Conservation (phyloP, 2,888 invertebrate genomes). For the Copidosoma aretas region DNA sequence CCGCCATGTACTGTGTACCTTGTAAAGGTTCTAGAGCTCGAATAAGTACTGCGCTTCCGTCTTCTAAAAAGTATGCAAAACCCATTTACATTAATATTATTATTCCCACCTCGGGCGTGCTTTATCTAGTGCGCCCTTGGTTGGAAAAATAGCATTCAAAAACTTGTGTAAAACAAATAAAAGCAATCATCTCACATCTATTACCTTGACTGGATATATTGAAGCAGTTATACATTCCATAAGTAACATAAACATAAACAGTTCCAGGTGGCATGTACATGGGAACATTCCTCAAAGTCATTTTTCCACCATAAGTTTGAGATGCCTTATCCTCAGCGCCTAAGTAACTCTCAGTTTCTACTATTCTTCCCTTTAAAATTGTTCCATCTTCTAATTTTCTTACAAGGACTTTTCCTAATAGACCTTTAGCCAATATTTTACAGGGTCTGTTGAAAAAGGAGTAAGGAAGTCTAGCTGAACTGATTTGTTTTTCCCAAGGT, state of each 20-base stretch:
- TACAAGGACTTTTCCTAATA: constrained; percentile 68
- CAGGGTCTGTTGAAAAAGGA: constrained; percentile 63
- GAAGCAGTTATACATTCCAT: constrained; percentile 78
- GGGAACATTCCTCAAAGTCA: constrained; percentile 70
- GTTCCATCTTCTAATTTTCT: constrained; percentile 64
- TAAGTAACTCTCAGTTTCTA: constrained; percentile 77
- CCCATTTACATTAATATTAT: background rate
- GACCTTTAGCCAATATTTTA: constrained; percentile 65
- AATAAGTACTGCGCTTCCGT: constrained; percentile 72
- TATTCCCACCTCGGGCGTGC: too few species aligned
- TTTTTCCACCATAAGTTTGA: constrained; percentile 67
- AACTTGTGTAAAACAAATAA: background rate
- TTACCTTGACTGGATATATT: constrained; percentile 74
- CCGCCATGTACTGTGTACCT: constrained; percentile 65
- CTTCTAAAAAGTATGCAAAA: constrained; percentile 47
- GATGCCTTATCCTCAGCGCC: constrained; percentile 74
- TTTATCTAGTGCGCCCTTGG: too few species aligned
- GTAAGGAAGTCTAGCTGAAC: constrained; percentile 49
- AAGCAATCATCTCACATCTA: constrained; percentile 18
- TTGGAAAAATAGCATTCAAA: too few species aligned
- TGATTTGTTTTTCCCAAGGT: constrained; percentile 50
- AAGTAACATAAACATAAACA: constrained; percentile 75
- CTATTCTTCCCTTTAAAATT: constrained; percentile 70
- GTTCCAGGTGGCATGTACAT: constrained; percentile 79
- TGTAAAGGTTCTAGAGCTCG: constrained; percentile 72